A percentile compares a stretch with the other conserved stretches of the same genome.
Conservation (phyloP, 2,113 vertebrate genomes). For the Muntiacus reevesi region DNA sequence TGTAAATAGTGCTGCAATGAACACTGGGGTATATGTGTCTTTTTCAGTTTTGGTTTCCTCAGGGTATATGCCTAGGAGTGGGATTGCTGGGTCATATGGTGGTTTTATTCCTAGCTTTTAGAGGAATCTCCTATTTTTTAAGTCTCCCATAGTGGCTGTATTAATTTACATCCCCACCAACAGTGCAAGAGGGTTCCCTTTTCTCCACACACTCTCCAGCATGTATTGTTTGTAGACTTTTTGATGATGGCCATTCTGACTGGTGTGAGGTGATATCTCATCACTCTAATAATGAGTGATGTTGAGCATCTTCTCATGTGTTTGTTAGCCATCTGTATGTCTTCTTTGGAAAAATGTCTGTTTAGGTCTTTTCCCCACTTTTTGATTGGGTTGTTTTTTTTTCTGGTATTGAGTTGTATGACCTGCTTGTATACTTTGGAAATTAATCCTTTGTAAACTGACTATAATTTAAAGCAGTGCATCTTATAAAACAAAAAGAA, state of each 20-base stretch:
- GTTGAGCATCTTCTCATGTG: not conserved
- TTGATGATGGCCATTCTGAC: not conserved
- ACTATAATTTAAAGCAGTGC: not conserved
- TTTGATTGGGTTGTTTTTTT: not conserved
- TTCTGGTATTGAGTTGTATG: not conserved
- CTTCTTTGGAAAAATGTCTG: not conserved
- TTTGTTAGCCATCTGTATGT: not conserved
- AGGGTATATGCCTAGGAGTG: not conserved
- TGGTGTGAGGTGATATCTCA: not conserved
- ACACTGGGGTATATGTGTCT: not conserved
- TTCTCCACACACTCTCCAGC: not conserved
- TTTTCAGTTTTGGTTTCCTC: not conserved
- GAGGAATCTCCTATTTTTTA: not conserved
- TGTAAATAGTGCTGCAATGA: not conserved
- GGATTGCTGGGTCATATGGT: not conserved
- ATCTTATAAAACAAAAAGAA: not conserved
- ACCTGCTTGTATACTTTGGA: not conserved
- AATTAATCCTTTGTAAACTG: not conserved
- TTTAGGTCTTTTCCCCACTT: not conserved
- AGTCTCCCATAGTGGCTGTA: not conserved
- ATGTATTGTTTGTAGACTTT: not conserved
- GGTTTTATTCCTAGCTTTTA: not conserved
- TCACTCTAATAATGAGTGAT: not conserved
- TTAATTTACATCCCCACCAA: not conserved
- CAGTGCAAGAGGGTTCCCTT: not conserved